Evolutionary conservation across 2,888 invertebrate species (phyloP).

Genomic region (Molorchus minor): DNA sequence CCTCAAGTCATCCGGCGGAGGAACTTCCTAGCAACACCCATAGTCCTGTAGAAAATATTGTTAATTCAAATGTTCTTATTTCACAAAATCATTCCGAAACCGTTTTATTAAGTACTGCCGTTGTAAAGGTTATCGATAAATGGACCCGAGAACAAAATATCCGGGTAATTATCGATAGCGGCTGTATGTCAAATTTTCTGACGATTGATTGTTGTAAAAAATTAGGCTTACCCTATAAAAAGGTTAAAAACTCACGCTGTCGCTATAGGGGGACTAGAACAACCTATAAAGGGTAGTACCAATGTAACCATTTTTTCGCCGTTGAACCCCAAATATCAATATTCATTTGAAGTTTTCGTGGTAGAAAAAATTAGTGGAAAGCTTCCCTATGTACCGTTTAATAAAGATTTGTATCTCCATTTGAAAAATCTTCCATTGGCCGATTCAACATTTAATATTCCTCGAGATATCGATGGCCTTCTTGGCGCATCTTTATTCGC

Average conservation of each 20-base stretch:
- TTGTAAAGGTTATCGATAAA: slow-evolving; percentile 4
- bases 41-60: too few species aligned
- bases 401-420: not conserved
- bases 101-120: slow-evolving; percentile 1
- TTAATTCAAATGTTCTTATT: not conserved
- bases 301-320: too few species aligned
- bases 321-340: too few species aligned
- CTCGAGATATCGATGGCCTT: not conserved
- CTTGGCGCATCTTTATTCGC: not conserved
- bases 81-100: not conserved
- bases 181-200: slow-evolving; percentile 17
- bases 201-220: slow-evolving; percentile 10
- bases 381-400: not conserved
- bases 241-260: not conserved
- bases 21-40: not conserved
- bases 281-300: not conserved
- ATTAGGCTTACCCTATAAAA: not conserved
- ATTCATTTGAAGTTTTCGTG: too few species aligned
- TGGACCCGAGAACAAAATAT: slow-evolving; percentile 6
- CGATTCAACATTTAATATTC: too few species aligned
- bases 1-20: not conserved
- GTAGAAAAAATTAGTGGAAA: not conserved
- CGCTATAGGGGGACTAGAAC: not conserved
- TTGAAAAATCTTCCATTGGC: not conserved
- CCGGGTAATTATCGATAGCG: too few species aligned